phyloP scores from a whole-genome alignment of 2,113 vertebrate species.

The Rynchops niger region DNA sequence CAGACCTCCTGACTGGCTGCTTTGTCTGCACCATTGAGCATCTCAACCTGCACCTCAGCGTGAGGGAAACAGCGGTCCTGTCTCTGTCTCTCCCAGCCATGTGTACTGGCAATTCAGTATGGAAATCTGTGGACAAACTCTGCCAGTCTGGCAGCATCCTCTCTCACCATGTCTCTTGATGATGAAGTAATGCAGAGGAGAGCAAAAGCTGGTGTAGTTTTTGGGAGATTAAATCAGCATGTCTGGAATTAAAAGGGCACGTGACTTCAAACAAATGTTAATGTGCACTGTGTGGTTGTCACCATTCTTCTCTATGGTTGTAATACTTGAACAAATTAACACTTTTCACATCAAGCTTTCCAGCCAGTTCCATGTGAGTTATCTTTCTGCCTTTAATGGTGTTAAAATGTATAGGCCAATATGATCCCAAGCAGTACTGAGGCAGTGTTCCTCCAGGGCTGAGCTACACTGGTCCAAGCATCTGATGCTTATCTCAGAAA shows the following conservation, averaged over 20 bases:
- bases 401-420: not conserved
- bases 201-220: not conserved
- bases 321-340: not conserved
- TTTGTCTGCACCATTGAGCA: not conserved
- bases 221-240: not conserved
- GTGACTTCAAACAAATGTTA: not conserved
- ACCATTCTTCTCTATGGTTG: not conserved
- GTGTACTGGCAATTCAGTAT: not conserved
- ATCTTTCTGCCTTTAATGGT: not conserved
- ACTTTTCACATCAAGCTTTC: not conserved
- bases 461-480: not conserved
- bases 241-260: not conserved
- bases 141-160: not conserved
- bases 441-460: not conserved
- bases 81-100: not conserved
- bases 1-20: not conserved
- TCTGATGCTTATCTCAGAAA: conserved; percentile 5
- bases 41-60: not conserved
- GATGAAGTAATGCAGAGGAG: not conserved
- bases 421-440: not conserved
- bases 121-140: not conserved
- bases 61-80: not conserved
- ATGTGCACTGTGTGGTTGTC: not conserved
- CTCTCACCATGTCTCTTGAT: not conserved
- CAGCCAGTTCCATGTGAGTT: not conserved